These are phyloP conservation scores for Osedax frankpressi DNA, from an alignment of 2,888 invertebrate genomes.

Conservation along the genomic window DNA sequence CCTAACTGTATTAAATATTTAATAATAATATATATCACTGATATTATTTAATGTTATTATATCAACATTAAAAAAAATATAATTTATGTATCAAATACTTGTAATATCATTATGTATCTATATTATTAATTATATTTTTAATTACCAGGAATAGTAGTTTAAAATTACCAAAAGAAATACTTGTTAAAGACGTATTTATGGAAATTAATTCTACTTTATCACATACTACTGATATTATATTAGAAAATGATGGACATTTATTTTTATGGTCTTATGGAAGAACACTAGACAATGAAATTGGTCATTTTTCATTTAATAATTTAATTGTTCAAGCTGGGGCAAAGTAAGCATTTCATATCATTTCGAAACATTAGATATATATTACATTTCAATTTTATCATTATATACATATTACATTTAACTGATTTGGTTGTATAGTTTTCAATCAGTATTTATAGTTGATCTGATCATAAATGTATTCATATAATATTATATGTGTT, in stretches of 20 bases:
- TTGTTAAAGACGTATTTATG: conserved; percentile 31
- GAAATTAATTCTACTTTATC: conserved; percentile 32
- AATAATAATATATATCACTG: too few relatives aligned
- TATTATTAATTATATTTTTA: background rate
- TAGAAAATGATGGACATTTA: conserved; percentile 31
- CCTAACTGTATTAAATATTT: too few relatives aligned
- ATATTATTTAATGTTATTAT: too few relatives aligned
- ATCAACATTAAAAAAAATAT: too few relatives aligned
- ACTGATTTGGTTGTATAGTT: too few relatives aligned
- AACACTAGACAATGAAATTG: conserved; percentile 27
- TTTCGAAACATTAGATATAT: too few relatives aligned
- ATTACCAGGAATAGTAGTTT: conserved; percentile 27
- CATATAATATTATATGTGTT: too few relatives aligned
- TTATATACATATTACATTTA: too few relatives aligned
- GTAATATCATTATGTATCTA: background rate
- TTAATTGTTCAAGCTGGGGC: conserved; percentile 33
- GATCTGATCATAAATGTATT: too few relatives aligned
- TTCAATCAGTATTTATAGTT: too few relatives aligned
- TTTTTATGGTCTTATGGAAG: conserved; percentile 33
- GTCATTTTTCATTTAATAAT: conserved; percentile 28
- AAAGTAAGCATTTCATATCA: conserved; percentile 19
- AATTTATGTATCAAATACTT: too few relatives aligned
- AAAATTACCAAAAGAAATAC: conserved; percentile 28
- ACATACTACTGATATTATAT: conserved; percentile 28
- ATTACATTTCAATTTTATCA: too few relatives aligned